phyloP scores from a whole-genome alignment of 2,113 vertebrate genomes.

The Macrotis lagotis region DNA sequence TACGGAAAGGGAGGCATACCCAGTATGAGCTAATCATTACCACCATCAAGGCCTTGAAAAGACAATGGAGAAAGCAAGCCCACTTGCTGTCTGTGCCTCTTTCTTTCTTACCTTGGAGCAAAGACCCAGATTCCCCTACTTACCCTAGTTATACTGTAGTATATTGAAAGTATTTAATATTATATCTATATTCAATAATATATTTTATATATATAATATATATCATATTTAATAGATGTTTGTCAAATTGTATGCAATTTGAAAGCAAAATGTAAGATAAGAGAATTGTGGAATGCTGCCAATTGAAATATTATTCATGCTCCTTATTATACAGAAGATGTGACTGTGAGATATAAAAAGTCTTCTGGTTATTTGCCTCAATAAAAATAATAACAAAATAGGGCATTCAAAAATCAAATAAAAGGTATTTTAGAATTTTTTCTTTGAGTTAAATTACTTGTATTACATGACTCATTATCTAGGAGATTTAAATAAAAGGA shows the following conservation, averaged over 20 bases:
- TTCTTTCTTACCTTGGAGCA: not conserved
- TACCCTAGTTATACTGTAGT: not conserved
- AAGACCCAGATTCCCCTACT: not conserved
- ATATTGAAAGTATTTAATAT: too few species aligned
- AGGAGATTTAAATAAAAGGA: too few species aligned
- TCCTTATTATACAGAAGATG: not conserved
- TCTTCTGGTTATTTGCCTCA: not conserved
- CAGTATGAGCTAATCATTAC: not conserved
- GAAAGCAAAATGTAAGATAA: too few species aligned
- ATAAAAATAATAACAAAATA: too few species aligned
- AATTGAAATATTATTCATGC: not conserved
- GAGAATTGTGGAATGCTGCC: not conserved
- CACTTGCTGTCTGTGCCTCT: not conserved
- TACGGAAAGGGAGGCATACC: not conserved
- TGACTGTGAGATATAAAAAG: not conserved
- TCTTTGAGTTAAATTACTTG: too few species aligned
- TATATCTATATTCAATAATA: too few species aligned
- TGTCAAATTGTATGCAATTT: not conserved
- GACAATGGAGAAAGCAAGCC: not conserved
- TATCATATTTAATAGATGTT: not conserved
- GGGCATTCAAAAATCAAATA: too few species aligned
- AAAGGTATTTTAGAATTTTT: too few species aligned
- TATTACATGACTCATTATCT: too few species aligned
- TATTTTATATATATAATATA: too few species aligned
- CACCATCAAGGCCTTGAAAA: not conserved